These are phyloP conservation scores for Zophobas morio DNA, from an alignment of 1,140 invertebrate species.

Conservation along the genomic window DNA sequence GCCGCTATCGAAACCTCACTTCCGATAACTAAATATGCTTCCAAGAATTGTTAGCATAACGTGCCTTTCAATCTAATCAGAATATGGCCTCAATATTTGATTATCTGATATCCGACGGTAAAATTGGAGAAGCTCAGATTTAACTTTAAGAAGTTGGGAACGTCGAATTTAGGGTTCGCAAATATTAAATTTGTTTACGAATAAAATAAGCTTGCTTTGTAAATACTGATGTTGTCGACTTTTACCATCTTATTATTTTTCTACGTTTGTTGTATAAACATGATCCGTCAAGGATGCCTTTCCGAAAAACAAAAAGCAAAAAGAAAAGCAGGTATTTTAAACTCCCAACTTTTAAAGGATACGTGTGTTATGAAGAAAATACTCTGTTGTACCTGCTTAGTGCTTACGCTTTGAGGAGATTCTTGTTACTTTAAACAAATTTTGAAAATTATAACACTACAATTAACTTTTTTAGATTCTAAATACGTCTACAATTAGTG, in stretches of 20 bases:
- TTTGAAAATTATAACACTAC: no score
- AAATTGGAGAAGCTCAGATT: slow-evolving; percentile 17
- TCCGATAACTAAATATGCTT: slow-evolving; percentile 43
- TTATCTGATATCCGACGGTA: slow-evolving; percentile 7
- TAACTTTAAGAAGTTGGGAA: slow-evolving; percentile 4
- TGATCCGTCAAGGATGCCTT: no score
- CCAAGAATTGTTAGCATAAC: slow-evolving; percentile 42
- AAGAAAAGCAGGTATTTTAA: no score
- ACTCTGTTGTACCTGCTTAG: no score
- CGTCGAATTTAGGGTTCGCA: neutral
- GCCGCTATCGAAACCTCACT: slow-evolving; percentile 42
- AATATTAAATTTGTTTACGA: slow-evolving; percentile 5
- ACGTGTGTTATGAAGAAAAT: no score
- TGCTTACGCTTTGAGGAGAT: no score
- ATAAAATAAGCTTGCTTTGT: neutral
- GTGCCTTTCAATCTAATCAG: slow-evolving; percentile 31
- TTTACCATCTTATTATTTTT: neutral
- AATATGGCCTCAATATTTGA: slow-evolving; percentile 30
- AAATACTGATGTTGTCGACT: neutral
- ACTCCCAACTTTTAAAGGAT: no score
- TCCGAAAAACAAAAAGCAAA: no score
- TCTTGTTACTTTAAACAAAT: no score
- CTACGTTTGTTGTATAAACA: neutral
- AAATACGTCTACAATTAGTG: no score
- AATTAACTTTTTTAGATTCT: no score